Base-by-base conservation (phyloP, 2,888 invertebrate genomes). In the Agrotis ipsilon region DNA sequence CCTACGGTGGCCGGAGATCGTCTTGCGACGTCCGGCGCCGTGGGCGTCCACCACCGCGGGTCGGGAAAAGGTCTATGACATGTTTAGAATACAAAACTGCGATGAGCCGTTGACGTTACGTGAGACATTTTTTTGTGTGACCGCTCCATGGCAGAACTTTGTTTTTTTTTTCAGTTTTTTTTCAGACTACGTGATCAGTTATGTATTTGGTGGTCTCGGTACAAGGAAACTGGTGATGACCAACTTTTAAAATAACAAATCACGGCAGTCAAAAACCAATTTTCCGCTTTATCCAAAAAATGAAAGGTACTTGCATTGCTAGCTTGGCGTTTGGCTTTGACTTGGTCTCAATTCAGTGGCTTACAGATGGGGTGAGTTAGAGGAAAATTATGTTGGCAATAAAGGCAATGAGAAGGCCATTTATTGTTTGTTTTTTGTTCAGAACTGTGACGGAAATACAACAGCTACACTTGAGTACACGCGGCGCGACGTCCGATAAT, bases 301-400 rank as follows among this genome's bases (percentile, higher is more conserved):
- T 1, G 49, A 62, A 64, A 68, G 74, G 67, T 61, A 73, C 55
- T 68, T 69, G 62, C 64, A 74, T 66, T 64, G 54, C 51, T 51
- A 62, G 58, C 60, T 63, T 59, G 60, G 57, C 72, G 62, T n/a
- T n/a, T n/a, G n/a, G n/a, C 68, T 74, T 68, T 72, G 66, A 77
- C 79, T 81, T 76, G 58, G 58, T 74, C 68, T 69, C 76, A 78
- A 78, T 79, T 78, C 66, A 46, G 70, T 48, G 45, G 59, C 66
- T 58, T 67, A 51, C 72, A 68, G 68, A 74, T 68, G 76, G 78
- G 70, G 78, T 79, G 79, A 78, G 78, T 81, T 74, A 74, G 83
- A 71, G 77, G 75, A 77, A 87, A 90, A 90, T 90, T 84, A 90
- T 84, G 84, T 86, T 77, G 77, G 85, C 85, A 89, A 90, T 89